Evolutionary conservation across 2,113 vertebrate species (phyloP).

Genomic region (Vicugna pacos): DNA sequence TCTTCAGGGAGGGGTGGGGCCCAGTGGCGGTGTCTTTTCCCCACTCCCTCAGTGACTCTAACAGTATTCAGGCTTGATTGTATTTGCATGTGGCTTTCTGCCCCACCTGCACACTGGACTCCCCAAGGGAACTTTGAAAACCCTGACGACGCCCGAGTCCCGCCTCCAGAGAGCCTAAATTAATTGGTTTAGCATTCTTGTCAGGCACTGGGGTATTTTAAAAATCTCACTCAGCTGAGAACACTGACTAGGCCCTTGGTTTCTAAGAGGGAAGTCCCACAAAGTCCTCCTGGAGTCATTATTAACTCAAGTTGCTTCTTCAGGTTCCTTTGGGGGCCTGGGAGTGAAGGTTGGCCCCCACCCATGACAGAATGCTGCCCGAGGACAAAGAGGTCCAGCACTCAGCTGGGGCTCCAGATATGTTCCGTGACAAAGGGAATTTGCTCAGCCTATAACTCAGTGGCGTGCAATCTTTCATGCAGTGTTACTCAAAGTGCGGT

Average conservation of each 20-base stretch:
- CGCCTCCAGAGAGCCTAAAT: background rate
- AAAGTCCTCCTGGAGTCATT: background rate
- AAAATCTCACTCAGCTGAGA: background rate
- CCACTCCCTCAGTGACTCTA: background rate
- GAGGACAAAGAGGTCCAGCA: background rate
- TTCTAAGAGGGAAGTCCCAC: background rate
- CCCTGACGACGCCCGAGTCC: background rate
- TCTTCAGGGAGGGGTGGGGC: background rate
- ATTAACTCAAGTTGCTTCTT: background rate
- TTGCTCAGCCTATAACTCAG: background rate
- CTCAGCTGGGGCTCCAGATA: fast-evolving
- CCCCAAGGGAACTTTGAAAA: background rate
- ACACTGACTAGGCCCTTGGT: background rate
- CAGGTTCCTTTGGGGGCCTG: fast-evolving
- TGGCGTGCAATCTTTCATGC: background rate
- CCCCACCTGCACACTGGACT: background rate
- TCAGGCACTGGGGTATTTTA: background rate
- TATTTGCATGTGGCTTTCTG: background rate
- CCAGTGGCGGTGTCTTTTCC: background rate
- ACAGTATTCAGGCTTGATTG: background rate
- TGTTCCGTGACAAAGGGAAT: background rate
- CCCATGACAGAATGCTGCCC: background rate
- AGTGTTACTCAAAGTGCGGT: background rate
- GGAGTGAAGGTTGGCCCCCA: background rate
- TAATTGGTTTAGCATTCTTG: background rate